Conservation (phyloP, 64 coral and sea anemone genomes). For the Pachyseris speciosa region DNA sequence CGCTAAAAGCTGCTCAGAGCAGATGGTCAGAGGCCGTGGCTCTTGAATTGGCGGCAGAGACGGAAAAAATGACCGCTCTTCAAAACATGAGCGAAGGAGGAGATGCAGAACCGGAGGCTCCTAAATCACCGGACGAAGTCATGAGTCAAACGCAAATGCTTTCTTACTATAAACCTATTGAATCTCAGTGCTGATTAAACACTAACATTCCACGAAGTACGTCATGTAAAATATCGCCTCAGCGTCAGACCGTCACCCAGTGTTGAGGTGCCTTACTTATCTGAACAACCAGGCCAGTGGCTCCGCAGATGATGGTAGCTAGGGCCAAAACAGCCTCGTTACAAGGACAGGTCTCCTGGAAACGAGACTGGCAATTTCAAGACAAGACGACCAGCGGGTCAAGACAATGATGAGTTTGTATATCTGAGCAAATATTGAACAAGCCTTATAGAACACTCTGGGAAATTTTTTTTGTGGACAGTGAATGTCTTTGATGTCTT, state of each 20-base stretch:
- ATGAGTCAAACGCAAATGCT: constrained; percentile 63
- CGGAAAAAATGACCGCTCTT: constrained; percentile 52
- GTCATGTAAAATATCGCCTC: background rate
- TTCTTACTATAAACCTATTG: constrained; percentile 84
- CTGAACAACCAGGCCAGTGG: background rate
- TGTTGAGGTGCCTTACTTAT: background rate
- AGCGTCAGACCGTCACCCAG: background rate
- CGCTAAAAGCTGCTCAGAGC: constrained; percentile 79
- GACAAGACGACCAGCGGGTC: too few relatives aligned
- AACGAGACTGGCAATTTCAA: too few relatives aligned
- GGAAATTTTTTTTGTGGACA: too few relatives aligned
- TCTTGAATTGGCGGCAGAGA: constrained; percentile 74
- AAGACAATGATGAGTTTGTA: too few relatives aligned
- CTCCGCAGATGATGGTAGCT: background rate
- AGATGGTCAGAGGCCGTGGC: constrained; percentile 90
- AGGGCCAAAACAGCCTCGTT: background rate
- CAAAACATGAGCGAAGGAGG: constrained; percentile 7
- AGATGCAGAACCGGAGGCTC: constrained; percentile 24
- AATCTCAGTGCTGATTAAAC: constrained; percentile 66
- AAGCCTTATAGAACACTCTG: too few relatives aligned
- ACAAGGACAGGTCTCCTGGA: background rate
- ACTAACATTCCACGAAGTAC: too few relatives aligned
- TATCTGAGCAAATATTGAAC: too few relatives aligned
- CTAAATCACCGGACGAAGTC: constrained; percentile 18
- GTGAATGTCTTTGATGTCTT: too few relatives aligned